These are phyloP conservation scores for Choreutis nemorana DNA, from an alignment of 2,888 invertebrate species.

Conservation along the genomic window DNA sequence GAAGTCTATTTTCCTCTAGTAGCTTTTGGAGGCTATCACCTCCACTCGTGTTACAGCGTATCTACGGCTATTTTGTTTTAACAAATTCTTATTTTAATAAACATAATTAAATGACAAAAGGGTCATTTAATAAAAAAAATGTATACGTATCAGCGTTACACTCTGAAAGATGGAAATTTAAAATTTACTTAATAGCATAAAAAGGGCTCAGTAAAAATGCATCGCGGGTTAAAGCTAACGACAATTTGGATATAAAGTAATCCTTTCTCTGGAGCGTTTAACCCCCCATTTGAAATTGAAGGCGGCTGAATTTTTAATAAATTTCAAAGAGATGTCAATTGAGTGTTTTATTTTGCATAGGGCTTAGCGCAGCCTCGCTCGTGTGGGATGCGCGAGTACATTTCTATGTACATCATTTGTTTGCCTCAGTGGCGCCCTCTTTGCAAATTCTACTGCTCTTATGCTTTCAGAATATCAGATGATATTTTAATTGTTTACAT, in stretches of 20 bases:
- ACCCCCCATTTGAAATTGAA: slow-evolving; percentile 56
- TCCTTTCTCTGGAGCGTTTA: slow-evolving; percentile 59
- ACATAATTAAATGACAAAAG: no score
- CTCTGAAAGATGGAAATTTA: no score
- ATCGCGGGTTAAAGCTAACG: slow-evolving; percentile 19
- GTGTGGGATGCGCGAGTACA: slow-evolving; percentile 61
- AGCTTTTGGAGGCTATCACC: no score
- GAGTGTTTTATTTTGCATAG: slow-evolving; percentile 66
- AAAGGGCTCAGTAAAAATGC: no score
- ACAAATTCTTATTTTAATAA: no score
- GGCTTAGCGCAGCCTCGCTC: slow-evolving; percentile 40
- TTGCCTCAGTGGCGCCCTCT: slow-evolving; percentile 29
- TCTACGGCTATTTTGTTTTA: no score
- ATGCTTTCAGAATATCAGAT: slow-evolving; percentile 56
- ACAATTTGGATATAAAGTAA: slow-evolving; percentile 29
- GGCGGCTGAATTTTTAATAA: slow-evolving; percentile 62
- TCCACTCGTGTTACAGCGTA: no score
- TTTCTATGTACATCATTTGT: slow-evolving; percentile 65
- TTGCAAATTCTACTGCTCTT: slow-evolving; percentile 35
- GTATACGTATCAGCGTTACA: no score
- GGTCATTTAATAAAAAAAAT: no score
- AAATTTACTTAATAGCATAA: no score
- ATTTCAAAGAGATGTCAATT: slow-evolving; percentile 65
- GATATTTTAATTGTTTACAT: slow-evolving; percentile 1
- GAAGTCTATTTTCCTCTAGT: slow-evolving; percentile 5